Conservation (phyloP, 2,797 vertebrate species). For the Ambastaia sidthimunki region DNA sequence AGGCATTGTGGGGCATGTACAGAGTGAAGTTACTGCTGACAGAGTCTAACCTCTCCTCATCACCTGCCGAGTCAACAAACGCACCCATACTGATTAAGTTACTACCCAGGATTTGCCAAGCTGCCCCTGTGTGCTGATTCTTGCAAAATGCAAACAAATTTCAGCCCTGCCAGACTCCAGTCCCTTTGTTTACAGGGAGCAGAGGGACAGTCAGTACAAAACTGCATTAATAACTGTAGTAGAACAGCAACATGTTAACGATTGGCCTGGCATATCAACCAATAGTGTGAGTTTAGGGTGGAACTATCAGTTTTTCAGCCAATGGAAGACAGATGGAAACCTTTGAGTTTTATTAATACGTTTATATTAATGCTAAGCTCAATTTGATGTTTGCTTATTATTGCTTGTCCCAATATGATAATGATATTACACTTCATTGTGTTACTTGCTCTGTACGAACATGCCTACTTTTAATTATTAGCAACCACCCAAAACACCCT, state of each 20-base stretch:
- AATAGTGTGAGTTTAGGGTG: too few relatives aligned
- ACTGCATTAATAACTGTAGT: slow-evolving; percentile 14
- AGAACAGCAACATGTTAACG: neutral
- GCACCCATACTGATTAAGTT: slow-evolving; percentile 64
- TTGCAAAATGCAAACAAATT: slow-evolving; percentile 66
- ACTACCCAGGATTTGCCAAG: slow-evolving; percentile 52
- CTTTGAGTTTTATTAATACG: neutral
- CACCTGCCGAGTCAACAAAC: slow-evolving; percentile 60
- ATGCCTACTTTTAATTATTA: too few relatives aligned
- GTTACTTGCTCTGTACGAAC: too few relatives aligned
- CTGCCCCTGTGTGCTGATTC: slow-evolving; percentile 63
- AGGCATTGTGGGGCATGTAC: neutral
- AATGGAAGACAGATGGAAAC: neutral
- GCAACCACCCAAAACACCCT: neutral
- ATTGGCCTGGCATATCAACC: neutral
- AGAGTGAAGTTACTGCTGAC: slow-evolving; percentile 62
- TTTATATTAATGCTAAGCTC: too few relatives aligned
- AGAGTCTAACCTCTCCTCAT: slow-evolving; percentile 55
- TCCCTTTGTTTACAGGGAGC: slow-evolving; percentile 14
- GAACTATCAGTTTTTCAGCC: neutral
- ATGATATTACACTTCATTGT: too few relatives aligned
- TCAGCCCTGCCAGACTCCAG: slow-evolving; percentile 35
- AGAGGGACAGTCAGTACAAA: slow-evolving; percentile 5
- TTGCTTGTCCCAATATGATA: too few relatives aligned
- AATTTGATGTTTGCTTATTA: too few relatives aligned